Evolutionary conservation across 2,888 invertebrate species (phyloP), one percentile per base, ranked within the genome.

Genomic region (Cataglyphis rosenhaueri): DNA sequence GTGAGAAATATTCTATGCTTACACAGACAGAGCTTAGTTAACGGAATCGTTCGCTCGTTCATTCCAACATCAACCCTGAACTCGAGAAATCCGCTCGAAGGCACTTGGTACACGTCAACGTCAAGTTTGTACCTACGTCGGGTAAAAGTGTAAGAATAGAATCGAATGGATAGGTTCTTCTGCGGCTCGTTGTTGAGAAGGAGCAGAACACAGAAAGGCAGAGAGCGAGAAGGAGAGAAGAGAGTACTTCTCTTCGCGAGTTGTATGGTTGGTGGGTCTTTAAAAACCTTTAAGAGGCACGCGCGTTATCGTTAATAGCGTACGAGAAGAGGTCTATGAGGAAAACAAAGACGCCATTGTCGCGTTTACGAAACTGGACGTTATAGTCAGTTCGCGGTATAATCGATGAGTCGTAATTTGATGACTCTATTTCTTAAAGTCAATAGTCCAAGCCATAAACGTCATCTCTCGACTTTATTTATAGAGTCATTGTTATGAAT

Each of bases 61-160:
- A 85, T 84, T 86, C 75, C 44, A n/a, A 85, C 84, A 85, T 90
- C 89, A 85, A 83, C 85, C 62, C 73, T 82, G 76, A 82, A 81
- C 74, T 70, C 83, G 78, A 85, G 82, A 85, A 83, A 75, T 75
- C 78, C 84, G 84, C 75, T 81, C 48, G 84, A 75, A 88, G 87
- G 84, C 84, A 89, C 89, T 89, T 87, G 90, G 90, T 74, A 62
- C 86, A 81, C 87, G 90, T 89, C 89, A 89, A 89, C 83, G 89
- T 90, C 89, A 87, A 73, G 78, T 83, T 78, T 66, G 82, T 86
- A 73, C 76, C 62, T 52, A 84, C 76, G 81, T 70, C 85, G 78
- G 59, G 83, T 59, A 82, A 90, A 86, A 86, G 84, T 71, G 85
- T 82, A 86, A 87, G 90, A 86, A 90, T 89, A 90, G 90, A 90